Evolutionary conservation across 2,888 invertebrate genomes (phyloP), one percentile per base, ranked within the genome.

Genomic region (Tenodera sinensis): DNA sequence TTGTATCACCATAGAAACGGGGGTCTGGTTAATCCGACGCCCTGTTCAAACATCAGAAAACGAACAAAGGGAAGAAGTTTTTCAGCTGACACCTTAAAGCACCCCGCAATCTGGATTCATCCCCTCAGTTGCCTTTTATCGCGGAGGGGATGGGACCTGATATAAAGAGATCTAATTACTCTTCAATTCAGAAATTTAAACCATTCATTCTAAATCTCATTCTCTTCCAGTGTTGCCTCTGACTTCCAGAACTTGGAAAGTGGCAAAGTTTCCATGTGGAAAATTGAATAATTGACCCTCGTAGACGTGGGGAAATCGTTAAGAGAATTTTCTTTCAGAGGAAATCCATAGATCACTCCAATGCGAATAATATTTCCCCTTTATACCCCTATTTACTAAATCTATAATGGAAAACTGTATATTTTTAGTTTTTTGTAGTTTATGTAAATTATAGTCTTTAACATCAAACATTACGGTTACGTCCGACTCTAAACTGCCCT

Each of bases 101-200:
- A 27, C 83, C 83, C 28, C 27, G 28, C 83, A 27, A 27, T 83
- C 83, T 28, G 25, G 84, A 30, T 30, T 84, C 84, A 34, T 28
- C 25, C 34, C 25, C 84, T 84, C 84, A 28, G 28, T 27, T 81
- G 15, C 54, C 54, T 71, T 42, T 81, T 20, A 86, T 54, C 30
- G 28, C 81, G 30, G 15, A 15, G 25, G 54, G 54, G 54, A 71
- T 20, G 15, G 54, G 81, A 25, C 20, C 28, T 81, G 81, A 86
- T 81, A 81, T 86, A 86, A 71, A 86, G 86, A 81, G 54, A 15
- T 86, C 86, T 86, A 86, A 86, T 86, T 86, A 81, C 86, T 47
- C 30, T 86, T 54, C 71, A 86, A 81, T 86, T 86, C 86, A 86
- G 81, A 86, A 86, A 86, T 86, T 81, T 81, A 86, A 86, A 81